Evolutionary conservation across 2,888 invertebrate genomes (phyloP).

Genomic region (Pycnomerus fuliginosus): DNA sequence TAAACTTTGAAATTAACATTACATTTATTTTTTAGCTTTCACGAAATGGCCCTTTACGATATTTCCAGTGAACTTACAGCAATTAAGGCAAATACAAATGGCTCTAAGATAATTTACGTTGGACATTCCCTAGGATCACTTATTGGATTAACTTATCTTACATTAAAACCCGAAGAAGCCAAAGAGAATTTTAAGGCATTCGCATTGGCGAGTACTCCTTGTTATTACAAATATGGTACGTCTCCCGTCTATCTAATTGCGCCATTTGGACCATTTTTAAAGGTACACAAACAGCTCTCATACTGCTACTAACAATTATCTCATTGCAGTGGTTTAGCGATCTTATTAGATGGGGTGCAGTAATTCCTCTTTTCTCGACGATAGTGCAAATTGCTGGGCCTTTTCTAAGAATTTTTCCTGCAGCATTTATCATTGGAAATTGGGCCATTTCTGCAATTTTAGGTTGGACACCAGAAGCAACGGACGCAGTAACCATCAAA

Average conservation of each 20-base stretch:
- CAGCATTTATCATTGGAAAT: constrained; percentile 1
- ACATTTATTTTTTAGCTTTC: constrained; percentile 20
- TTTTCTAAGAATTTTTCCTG: constrained; percentile 6
- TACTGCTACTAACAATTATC: neutral
- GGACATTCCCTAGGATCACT: constrained; percentile 26
- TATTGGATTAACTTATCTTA: constrained; percentile 7
- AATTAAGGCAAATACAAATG: constrained; percentile 12
- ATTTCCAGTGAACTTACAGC: constrained; percentile 13
- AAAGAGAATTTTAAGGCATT: constrained; percentile 6
- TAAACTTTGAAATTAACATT: neutral
- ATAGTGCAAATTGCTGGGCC: constrained; percentile 1
- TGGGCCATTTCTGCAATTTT: constrained; percentile 2
- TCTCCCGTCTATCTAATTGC: neutral
- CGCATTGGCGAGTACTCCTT: constrained; percentile 4
- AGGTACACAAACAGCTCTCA: constrained; percentile 2
- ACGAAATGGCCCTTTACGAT: constrained; percentile 28
- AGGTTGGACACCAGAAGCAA: constrained; percentile 8
- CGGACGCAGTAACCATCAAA: constrained; percentile 4
- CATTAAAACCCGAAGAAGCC: constrained; percentile 10
- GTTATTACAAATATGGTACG: constrained; percentile 6
- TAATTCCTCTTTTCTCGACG: too few species aligned
- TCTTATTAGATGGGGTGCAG: too few species aligned
- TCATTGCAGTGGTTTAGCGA: too few species aligned
- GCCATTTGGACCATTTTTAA: neutral
- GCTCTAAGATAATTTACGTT: constrained; percentile 16